phyloP scores from a whole-genome alignment of 2,888 invertebrate species.

The Euplagia quadripunctaria region DNA sequence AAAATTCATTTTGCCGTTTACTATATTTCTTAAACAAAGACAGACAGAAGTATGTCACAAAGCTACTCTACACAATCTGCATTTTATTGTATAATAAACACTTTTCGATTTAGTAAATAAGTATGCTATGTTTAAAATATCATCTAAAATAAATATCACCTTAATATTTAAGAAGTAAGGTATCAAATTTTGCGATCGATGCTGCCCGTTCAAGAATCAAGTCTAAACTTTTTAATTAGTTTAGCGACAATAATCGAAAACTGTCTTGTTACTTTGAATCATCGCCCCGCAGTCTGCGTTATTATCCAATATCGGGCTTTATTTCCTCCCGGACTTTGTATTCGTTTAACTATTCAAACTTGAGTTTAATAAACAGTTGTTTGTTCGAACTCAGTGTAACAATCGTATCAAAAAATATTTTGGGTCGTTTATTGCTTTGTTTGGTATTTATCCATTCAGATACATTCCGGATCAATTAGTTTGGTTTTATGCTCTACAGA shows the following conservation, averaged over 20 bases:
- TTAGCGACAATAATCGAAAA: conserved; percentile 77
- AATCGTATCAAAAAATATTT: not conserved
- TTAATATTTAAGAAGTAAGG: conserved; percentile 28
- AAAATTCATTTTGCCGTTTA: no score
- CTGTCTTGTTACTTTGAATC: conserved; percentile 70
- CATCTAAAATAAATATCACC: not conserved
- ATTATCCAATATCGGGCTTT: conserved; percentile 35
- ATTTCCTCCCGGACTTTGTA: conserved; percentile 18
- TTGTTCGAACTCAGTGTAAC: conserved; percentile 1
- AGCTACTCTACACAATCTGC: not conserved
- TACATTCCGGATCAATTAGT: not conserved
- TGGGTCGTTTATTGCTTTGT: not conserved
- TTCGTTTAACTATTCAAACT: conserved; percentile 17
- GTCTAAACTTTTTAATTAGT: conserved; percentile 82
- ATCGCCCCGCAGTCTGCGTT: conserved; percentile 52
- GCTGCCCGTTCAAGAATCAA: conserved; percentile 65
- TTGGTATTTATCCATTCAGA: not conserved
- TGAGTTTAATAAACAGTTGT: conserved; percentile 8
- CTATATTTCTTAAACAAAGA: not conserved
- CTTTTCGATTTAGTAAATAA: not conserved
- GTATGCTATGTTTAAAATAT: not conserved
- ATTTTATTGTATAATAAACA: not conserved
- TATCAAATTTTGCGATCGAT: conserved; percentile 59
- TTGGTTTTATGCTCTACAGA: no score
- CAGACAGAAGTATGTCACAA: not conserved